Percentiles rank a stretch among this genome's conserved stretches.
phyloP scores from a whole-genome alignment of 2,113 vertebrate genomes.

The Miniopterus natalensis region DNA sequence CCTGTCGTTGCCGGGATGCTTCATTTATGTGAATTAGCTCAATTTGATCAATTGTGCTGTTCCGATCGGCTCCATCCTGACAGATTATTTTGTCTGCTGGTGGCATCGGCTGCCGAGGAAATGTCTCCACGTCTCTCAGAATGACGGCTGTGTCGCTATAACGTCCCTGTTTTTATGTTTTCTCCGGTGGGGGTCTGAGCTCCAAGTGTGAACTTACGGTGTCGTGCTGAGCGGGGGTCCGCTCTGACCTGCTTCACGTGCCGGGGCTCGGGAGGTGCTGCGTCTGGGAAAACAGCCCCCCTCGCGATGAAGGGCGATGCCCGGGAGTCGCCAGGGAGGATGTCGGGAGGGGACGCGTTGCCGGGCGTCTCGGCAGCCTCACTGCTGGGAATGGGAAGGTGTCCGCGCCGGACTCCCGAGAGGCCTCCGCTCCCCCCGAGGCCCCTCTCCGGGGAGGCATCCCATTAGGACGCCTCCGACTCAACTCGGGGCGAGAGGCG shows the following conservation, averaged over 20 bases:
- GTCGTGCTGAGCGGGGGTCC: neutral
- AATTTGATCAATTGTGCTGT: neutral
- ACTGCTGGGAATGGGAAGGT: neutral
- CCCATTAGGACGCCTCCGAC: neutral
- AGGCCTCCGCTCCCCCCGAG: neutral
- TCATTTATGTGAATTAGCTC: neutral
- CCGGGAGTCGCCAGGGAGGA: neutral
- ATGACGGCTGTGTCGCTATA: neutral
- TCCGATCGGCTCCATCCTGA: neutral
- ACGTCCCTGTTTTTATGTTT: neutral
- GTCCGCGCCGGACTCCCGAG: accelerated
- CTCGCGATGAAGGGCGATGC: neutral
- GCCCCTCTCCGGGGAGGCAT: too few relatives aligned
- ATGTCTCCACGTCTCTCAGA: neutral
- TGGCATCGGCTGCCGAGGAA: neutral
- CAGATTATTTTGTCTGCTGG: neutral
- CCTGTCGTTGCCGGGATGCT: neutral
- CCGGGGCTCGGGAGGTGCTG: neutral
- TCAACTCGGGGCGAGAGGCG: neutral
- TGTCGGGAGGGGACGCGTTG: neutral
- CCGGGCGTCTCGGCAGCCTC: neutral
- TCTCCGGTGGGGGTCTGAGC: neutral
- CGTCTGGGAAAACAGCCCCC: neutral
- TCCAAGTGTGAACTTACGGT: neutral
- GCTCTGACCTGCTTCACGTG: neutral